Base-by-base conservation (phyloP, 1,140 invertebrate species). In the Popillia japonica region DNA sequence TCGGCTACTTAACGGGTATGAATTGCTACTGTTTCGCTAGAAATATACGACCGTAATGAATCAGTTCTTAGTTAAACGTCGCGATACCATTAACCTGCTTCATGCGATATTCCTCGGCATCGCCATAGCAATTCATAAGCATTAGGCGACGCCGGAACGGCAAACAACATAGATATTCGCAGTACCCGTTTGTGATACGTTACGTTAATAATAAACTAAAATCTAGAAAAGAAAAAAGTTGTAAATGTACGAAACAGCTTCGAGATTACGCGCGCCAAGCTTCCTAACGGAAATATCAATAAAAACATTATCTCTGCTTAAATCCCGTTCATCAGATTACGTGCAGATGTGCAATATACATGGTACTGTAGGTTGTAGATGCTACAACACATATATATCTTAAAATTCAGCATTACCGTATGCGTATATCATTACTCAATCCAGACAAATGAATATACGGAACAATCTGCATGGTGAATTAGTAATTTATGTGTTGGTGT, bases 361-460 rank as follows among this genome's bases (percentile, higher is more conserved):
- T n/a, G n/a, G n/a, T n/a, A n/a, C n/a, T 27, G 72, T 41, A 42
- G 14, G 40, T 40, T 20, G 40, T 73, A 73, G 27, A 17, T 73
- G n/a, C n/a, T 40, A 73, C 40, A n/a, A n/a, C n/a, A n/a, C n/a
- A n/a, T n/a, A 73, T 73, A 27, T 40, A 73, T 73, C 72, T 73
- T 73, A 73, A 73, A 73, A 73, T 73, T 40, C 72, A 73, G 40
- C 72, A 40, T 14, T 73, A 14, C 72, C 23, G 40, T 34, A 42
- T 73, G 40, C 72, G 72, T 73, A 73, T 73, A 73, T 73, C 72
- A 73, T 73, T 73, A 73, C 72, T 73, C 72, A 73, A 73, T 73
- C 72, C 72, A 34, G 72, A 73, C 72, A 73, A 73, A 73, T 73
- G 72, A 73, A 73, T 73, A 73, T 42, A 73, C 72, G 72, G 72